Conservation (phyloP, 2,797 vertebrate species). For the Eutrigla gurnardus region DNA sequence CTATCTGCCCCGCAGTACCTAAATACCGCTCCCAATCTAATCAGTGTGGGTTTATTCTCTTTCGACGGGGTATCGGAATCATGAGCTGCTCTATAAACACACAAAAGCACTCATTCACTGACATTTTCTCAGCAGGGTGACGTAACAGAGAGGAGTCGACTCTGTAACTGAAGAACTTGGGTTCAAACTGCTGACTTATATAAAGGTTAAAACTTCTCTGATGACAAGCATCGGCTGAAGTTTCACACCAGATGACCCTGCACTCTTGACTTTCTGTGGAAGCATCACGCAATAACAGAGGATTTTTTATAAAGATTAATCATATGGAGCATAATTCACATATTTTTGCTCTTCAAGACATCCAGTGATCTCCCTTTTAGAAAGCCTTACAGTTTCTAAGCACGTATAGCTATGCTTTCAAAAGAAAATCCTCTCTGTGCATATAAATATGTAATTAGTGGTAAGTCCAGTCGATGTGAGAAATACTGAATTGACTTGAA, state of each 20-base stretch:
- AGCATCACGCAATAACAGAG: neutral
- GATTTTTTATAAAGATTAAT: constrained; percentile 15
- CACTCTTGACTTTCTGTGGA: neutral
- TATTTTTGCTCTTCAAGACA: constrained; percentile 35
- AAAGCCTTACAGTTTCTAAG: constrained; percentile 5
- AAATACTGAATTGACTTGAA: constrained; percentile 44
- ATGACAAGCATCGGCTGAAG: constrained; percentile 35
- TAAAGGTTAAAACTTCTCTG: constrained; percentile 49
- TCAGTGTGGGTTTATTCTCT: constrained; percentile 60
- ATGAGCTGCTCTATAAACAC: constrained; percentile 53
- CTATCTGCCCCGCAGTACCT: constrained; percentile 59
- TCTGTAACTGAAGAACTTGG: constrained; percentile 35
- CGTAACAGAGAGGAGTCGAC: constrained; percentile 25
- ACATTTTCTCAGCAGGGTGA: constrained; percentile 44
- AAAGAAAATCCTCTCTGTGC: constrained; percentile 51
- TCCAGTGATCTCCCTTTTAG: constrained; percentile 25
- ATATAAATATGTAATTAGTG: constrained; percentile 55
- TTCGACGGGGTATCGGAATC: constrained; percentile 54
- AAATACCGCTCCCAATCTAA: constrained; percentile 65
- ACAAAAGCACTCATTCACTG: constrained; percentile 63
- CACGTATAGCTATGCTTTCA: constrained; percentile 30
- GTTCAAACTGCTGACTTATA: constrained; percentile 32
- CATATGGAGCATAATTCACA: constrained; percentile 18
- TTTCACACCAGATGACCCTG: constrained; percentile 28
- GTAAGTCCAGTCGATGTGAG: constrained; percentile 24